These are phyloP conservation scores for Drosophila sucinea DNA, from an alignment of 1,140 invertebrate species.

Conservation along the genomic window DNA sequence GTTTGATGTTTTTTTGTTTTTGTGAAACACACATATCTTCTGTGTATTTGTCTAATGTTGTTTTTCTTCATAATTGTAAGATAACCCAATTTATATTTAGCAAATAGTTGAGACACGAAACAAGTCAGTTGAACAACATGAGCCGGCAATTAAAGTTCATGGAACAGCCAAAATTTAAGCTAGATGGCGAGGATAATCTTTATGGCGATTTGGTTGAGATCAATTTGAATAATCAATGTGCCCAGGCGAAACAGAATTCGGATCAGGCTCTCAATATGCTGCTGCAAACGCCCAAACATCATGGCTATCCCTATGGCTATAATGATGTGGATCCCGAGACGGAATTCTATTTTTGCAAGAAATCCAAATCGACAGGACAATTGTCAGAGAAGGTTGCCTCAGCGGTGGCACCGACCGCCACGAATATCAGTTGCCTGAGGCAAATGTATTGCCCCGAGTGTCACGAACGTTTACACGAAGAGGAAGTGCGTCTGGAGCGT, in stretches of 20 bases:
- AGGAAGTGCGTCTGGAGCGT: slow-evolving; percentile 71
- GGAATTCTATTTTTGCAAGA: slow-evolving; percentile 65
- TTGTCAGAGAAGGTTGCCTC: slow-evolving; percentile 68
- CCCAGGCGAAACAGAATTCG: slow-evolving; percentile 53
- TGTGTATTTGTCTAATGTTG: slow-evolving; percentile 41
- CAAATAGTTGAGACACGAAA: slow-evolving; percentile 53
- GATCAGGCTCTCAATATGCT: slow-evolving; percentile 57
- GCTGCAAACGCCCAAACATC: slow-evolving; percentile 51
- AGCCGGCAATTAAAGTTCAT: slow-evolving; percentile 67
- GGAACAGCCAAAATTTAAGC: slow-evolving; percentile 32
- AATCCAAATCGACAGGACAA: slow-evolving; percentile 67
- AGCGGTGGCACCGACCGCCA: slow-evolving; percentile 47
- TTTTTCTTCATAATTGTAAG: slow-evolving; percentile 42
- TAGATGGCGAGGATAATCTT: slow-evolving; percentile 24
- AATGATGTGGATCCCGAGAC: slow-evolving; percentile 50
- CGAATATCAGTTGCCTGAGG: slow-evolving; percentile 70
- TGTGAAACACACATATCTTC: slow-evolving; percentile 27
- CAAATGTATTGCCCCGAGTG: slow-evolving; percentile 80
- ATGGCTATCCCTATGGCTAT: slow-evolving; percentile 73
- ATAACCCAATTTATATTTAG: slow-evolving; percentile 69
- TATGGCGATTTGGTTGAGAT: slow-evolving; percentile 64
- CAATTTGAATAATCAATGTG: slow-evolving; percentile 52
- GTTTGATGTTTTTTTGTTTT: slow-evolving; percentile 44
- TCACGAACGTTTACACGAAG: slow-evolving; percentile 69
- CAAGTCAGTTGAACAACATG: slow-evolving; percentile 53